Evolutionary conservation across 2,797 vertebrate species (phyloP), one percentile per base, ranked within the genome.

Genomic region (Rachycentron canadum): DNA sequence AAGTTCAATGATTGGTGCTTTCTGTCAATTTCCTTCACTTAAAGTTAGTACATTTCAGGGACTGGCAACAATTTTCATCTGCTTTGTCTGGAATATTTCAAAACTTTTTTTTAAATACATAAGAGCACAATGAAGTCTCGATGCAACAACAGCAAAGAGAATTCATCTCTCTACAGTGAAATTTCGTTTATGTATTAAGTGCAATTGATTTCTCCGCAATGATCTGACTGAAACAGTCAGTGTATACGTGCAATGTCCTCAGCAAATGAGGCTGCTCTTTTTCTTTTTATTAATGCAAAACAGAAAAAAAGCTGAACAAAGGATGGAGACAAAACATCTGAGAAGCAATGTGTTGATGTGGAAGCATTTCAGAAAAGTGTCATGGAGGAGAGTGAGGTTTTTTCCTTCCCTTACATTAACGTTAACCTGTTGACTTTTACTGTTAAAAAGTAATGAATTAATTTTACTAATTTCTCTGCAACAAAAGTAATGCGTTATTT

Each of bases 21-120:
- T 68, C 69, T 36, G 55, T 76, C 72, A 68, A 56, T 65, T 53
- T 72, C 25, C 60, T 74, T 71, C 52, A 40, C 75, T 69, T 45
- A 53, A 11, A 59, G 63, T 66, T 53, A 0, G 66, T 82, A 68
- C 69, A 66, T 69, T 74, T 80, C 55, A 75, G 61, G 50, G 79
- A 83, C 68, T 68, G 45, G 58, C 23, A 40, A 49, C 45, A 41
- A 57, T 63, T 66, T 65, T 61, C 67, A 34, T 40, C 60, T 55
- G 34, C 52, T 81, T 67, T 70, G 53, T 68, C 38, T 73, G 69
- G 16, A 69, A 55, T 47, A 64, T 55, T 16, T n/a, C n/a, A 59
- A 60, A 64, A 34, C 7, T 10, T 56, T 50, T 32, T 30, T 55
- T 11, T 49, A 3, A 5, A 43, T 16, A 62, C 9, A 56, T 65